Percentiles rank a stretch among this genome's conserved stretches.
phyloP scores from a whole-genome alignment of 2,888 invertebrate species.

The Elegia similella region DNA sequence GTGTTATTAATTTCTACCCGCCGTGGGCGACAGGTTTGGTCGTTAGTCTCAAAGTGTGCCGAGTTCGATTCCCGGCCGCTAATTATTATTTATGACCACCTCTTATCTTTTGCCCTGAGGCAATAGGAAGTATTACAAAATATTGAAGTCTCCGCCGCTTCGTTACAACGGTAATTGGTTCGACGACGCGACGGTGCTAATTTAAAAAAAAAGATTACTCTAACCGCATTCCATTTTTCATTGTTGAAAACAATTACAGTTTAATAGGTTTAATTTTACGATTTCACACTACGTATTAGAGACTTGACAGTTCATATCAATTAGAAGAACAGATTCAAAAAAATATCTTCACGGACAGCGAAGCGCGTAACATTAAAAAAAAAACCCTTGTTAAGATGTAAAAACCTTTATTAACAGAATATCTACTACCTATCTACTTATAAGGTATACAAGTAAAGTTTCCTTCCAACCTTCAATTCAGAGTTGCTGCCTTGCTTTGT shows the following conservation, averaged over 20 bases:
- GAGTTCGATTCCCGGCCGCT: constrained; percentile 57
- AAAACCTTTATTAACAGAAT: too few relatives aligned
- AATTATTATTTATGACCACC: constrained; percentile 66
- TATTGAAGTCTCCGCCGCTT: constrained; percentile 31
- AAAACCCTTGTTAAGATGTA: too few relatives aligned
- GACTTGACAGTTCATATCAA: too few relatives aligned
- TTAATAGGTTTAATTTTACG: constrained; percentile 15
- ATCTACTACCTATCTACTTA: too few relatives aligned
- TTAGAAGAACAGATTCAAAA: too few relatives aligned
- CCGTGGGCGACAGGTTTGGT: constrained; percentile 52
- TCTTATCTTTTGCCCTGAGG: constrained; percentile 50
- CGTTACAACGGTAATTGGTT: constrained; percentile 24
- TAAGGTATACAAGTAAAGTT: too few relatives aligned
- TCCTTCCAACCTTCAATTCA: too few relatives aligned
- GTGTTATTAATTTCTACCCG: constrained; percentile 55
- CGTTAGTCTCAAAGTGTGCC: constrained; percentile 54
- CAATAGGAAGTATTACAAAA: constrained; percentile 47
- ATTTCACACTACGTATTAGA: neutral
- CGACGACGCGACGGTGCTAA: constrained; percentile 11
- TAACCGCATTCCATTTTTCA: neutral
- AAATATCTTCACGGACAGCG: too few relatives aligned
- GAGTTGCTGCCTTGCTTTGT: too few relatives aligned
- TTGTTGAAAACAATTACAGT: constrained; percentile 3
- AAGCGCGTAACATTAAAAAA: too few relatives aligned
- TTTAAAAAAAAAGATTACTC: constrained; percentile 13